Conservation (phyloP, 2,888 invertebrate species). For the Geotrupes spiniger region DNA sequence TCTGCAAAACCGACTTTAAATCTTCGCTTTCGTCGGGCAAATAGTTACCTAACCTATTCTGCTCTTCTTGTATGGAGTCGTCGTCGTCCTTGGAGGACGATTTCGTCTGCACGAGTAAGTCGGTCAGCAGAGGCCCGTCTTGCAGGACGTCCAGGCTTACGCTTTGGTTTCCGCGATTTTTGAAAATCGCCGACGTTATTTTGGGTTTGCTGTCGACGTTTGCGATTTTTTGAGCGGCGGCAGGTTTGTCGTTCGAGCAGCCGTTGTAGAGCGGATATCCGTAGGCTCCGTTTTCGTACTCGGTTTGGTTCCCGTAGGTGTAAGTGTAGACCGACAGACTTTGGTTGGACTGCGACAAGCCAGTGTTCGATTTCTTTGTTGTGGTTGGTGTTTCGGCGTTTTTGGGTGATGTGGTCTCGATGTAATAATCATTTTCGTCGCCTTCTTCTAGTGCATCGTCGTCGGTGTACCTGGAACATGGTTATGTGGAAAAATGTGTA, state of each 20-base stretch:
- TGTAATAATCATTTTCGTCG: slow-evolving; percentile 39
- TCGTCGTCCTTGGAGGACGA: slow-evolving; percentile 34
- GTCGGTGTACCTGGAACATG: slow-evolving; percentile 41
- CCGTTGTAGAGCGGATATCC: slow-evolving; percentile 66
- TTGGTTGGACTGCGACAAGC: slow-evolving; percentile 77
- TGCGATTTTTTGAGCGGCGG: slow-evolving; percentile 41
- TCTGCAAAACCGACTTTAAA: no score
- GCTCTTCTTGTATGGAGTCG: slow-evolving; percentile 51
- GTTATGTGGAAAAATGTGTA: neutral
- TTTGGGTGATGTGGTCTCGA: slow-evolving; percentile 41
- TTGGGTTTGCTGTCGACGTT: slow-evolving; percentile 58
- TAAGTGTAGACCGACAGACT: slow-evolving; percentile 76
- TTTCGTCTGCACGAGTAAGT: slow-evolving; percentile 48
- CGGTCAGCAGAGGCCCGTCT: slow-evolving; percentile 54
- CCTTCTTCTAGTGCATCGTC: slow-evolving; percentile 43
- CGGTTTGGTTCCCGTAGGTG: slow-evolving; percentile 75
- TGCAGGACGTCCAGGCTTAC: slow-evolving; percentile 55
- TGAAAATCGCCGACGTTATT: slow-evolving; percentile 68
- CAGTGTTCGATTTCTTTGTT: slow-evolving; percentile 62
- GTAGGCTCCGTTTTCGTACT: slow-evolving; percentile 71
- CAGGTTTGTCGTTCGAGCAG: slow-evolving; percentile 51
- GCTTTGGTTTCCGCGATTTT: slow-evolving; percentile 54
- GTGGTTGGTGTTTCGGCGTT: slow-evolving; percentile 41
- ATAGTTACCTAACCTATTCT: slow-evolving; percentile 53
- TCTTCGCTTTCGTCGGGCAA: slow-evolving; percentile 27